Percentiles rank a stretch among this genome's conserved stretches.
phyloP scores from a whole-genome alignment of 2,113 vertebrate species.

The Nyctibius bracteatus region DNA sequence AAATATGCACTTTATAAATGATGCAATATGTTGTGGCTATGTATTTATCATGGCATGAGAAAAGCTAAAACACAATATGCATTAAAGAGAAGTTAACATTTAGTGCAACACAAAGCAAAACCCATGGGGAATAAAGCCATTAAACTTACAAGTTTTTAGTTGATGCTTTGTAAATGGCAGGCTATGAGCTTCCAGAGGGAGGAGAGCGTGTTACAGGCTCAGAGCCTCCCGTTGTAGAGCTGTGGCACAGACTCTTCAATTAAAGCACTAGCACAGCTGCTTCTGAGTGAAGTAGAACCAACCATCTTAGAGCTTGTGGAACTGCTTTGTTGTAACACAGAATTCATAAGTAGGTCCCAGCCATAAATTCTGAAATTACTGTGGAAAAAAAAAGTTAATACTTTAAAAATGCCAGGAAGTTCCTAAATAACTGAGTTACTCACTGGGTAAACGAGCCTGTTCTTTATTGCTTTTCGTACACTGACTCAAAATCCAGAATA shows the following conservation, averaged over 20 bases:
- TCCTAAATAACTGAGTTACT: neutral
- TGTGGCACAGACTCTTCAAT: neutral
- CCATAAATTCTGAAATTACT: neutral
- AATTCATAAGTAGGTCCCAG: neutral
- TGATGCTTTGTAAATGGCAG: neutral
- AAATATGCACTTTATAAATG: neutral
- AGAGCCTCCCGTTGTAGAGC: neutral
- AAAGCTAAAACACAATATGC: neutral
- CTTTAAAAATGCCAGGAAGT: neutral
- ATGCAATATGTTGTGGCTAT: neutral
- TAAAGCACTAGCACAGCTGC: neutral
- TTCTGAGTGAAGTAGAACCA: neutral
- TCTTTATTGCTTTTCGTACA: neutral
- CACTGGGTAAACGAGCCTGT: neutral
- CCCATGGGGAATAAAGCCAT: neutral
- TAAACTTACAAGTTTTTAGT: neutral
- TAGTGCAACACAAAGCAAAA: neutral
- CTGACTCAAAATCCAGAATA: neutral
- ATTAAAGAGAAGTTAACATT: neutral
- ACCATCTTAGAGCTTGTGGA: neutral
- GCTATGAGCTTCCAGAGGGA: neutral
- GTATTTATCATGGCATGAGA: neutral
- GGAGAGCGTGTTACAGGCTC: neutral
- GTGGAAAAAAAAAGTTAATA: neutral
- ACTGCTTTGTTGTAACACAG: neutral